These are phyloP conservation scores for Maccullochella peelii DNA, from an alignment of 2,113 vertebrate genomes.

Conservation along the genomic window DNA sequence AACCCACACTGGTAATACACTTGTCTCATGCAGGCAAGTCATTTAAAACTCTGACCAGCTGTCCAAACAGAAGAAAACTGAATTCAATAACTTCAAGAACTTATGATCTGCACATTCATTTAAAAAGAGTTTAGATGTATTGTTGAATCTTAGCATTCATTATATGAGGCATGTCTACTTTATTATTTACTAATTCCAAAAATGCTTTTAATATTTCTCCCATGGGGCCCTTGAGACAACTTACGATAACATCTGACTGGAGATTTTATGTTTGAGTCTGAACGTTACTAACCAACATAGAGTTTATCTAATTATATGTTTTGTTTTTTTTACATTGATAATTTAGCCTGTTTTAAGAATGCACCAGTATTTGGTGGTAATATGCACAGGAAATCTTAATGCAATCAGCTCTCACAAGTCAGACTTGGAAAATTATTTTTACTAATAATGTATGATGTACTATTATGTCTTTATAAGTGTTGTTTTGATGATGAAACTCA, in stretches of 20 bases:
- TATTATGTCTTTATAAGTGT: background rate
- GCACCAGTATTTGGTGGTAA: background rate
- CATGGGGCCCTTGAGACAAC: background rate
- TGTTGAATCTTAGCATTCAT: constrained; percentile 51
- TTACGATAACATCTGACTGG: background rate
- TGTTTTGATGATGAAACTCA: background rate
- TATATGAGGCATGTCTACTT: constrained; percentile 49
- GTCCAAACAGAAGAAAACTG: constrained; percentile 70
- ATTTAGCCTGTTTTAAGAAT: background rate
- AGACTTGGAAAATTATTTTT: background rate
- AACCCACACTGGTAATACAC: constrained; percentile 60
- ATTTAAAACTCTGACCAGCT: constrained; percentile 69
- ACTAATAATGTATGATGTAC: background rate
- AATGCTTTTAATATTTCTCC: constrained; percentile 25
- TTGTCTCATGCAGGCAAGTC: constrained; percentile 64
- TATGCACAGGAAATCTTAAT: background rate
- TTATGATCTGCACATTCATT: constrained; percentile 57
- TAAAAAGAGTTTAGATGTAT: constrained; percentile 45
- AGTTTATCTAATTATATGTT: background rate
- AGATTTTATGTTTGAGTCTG: background rate
- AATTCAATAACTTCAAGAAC: constrained; percentile 67
- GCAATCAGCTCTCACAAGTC: background rate
- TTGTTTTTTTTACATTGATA: background rate
- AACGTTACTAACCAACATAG: constrained; percentile 4
- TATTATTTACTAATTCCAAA: constrained; percentile 22